Percentiles rank a stretch among this genome's conserved stretches.
phyloP scores from a whole-genome alignment of 2,797 vertebrate species.

The Trachurus trachurus region DNA sequence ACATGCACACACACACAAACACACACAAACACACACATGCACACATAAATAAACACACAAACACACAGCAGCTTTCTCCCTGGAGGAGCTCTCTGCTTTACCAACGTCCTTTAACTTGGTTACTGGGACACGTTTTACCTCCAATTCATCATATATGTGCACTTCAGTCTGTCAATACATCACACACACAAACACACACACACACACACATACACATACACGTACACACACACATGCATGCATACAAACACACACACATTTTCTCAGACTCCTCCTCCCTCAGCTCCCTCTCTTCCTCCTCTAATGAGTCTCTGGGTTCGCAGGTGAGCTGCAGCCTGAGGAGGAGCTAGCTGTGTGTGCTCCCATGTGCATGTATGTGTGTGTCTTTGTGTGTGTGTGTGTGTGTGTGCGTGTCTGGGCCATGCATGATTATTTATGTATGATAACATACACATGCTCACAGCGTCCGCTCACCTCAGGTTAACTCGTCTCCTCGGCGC shows the following conservation, averaged over 20 bases:
- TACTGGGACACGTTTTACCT: conserved; percentile 49
- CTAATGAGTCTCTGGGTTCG: conserved; percentile 63
- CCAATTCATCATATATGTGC: conserved; percentile 35
- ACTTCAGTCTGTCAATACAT: background rate
- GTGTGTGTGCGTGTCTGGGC: conserved; percentile 22
- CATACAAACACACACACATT: conserved; percentile 8
- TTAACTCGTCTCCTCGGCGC: conserved; percentile 52
- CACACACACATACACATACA: no score
- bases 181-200: conserved; percentile 18
- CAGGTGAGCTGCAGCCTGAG: conserved; percentile 72
- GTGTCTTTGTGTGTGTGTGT: conserved; percentile 1
- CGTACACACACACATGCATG: no score
- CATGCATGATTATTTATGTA: conserved; percentile 22
- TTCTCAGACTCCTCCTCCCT: conserved; percentile 14
- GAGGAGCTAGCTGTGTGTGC: conserved; percentile 19
- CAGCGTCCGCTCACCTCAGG: conserved; percentile 41
- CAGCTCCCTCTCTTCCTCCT: conserved; percentile 31
- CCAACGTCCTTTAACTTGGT: conserved; percentile 47
- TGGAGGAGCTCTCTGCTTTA: conserved; percentile 33
- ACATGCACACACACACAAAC: conserved; percentile 17
- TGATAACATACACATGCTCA: conserved; percentile 43
- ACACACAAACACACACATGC: conserved; percentile 21
- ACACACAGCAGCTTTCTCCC: conserved; percentile 28
- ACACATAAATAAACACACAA: conserved; percentile 17
- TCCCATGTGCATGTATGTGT: conserved; percentile 11